These are phyloP conservation scores for Apostichopus parvimensis DNA, from an alignment of 35 echinoderm and acorn worm genomes.

Conservation along the genomic window DNA sequence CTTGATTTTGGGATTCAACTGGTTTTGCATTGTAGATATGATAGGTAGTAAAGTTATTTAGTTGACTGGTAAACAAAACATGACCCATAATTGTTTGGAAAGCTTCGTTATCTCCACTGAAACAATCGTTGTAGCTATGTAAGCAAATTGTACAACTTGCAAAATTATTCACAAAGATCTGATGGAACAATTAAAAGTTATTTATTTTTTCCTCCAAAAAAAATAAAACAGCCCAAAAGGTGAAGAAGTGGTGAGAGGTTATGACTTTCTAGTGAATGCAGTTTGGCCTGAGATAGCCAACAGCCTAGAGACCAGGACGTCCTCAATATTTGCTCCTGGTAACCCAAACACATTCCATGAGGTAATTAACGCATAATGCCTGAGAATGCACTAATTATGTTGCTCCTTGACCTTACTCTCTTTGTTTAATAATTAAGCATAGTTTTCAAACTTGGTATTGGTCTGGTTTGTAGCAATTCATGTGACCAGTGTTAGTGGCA, in stretches of 20 bases:
- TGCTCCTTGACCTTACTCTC: not conserved
- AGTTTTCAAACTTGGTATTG: no score
- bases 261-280: slow-evolving; percentile 94
- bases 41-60: no score
- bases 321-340: slow-evolving; percentile 83
- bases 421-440: not conserved
- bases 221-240: slow-evolving; percentile 53
- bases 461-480: no score
- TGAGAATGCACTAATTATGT: not conserved
- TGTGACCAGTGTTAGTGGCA: not conserved
- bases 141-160: no score
- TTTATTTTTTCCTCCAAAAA: not conserved
- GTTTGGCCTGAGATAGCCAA: slow-evolving; percentile 93
- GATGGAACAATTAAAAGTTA: not conserved
- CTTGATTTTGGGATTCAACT: no score
- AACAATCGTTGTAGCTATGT: no score
- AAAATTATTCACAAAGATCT: no score
- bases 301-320: slow-evolving; percentile 78
- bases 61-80: no score
- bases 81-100: no score
- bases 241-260: slow-evolving; percentile 89
- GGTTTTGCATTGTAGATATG: no score
- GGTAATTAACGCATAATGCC: slow-evolving; percentile 38
- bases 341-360: slow-evolving; percentile 92
- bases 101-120: no score